Conservation (phyloP, 2,888 invertebrate genomes). For the Diplazon laetatorius region DNA sequence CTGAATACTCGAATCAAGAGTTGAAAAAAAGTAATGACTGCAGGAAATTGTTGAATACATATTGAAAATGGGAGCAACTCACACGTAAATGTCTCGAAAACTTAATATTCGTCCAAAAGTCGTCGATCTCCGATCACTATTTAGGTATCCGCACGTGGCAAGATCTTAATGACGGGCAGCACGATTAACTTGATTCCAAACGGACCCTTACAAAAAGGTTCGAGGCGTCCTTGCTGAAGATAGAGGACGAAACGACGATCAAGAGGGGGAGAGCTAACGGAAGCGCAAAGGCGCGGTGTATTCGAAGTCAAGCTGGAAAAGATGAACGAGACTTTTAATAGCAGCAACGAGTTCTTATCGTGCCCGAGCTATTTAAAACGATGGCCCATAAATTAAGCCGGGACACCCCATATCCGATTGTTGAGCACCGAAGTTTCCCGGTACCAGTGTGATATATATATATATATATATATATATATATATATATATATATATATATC, state of each 20-base stretch:
- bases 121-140: not conserved
- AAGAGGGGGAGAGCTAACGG: conserved; percentile 1
- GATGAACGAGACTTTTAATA: conserved; percentile 59
- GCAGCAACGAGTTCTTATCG: conserved; percentile 55
- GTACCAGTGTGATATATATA: conserved; percentile 51
- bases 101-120: not conserved
- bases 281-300: conserved; percentile 5
- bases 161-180: conserved; percentile 4
- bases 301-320: conserved; percentile 26
- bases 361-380: conserved; percentile 33
- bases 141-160: not conserved
- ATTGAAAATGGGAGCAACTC: too few species aligned
- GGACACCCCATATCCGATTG: conserved; percentile 57
- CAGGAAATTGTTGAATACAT: too few species aligned
- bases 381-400: conserved; percentile 61
- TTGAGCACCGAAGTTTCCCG: conserved; percentile 52
- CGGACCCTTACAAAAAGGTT: not conserved
- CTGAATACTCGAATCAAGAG: too few species aligned
- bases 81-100: too few species aligned
- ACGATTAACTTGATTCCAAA: not conserved
- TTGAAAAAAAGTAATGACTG: too few species aligned
- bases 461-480: too few species aligned
- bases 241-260: not conserved
- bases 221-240: not conserved
- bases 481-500: too few species aligned